These are phyloP conservation scores for Spilogale gracilis DNA, from an alignment of 2,113 vertebrate genomes.

Conservation along the genomic window DNA sequence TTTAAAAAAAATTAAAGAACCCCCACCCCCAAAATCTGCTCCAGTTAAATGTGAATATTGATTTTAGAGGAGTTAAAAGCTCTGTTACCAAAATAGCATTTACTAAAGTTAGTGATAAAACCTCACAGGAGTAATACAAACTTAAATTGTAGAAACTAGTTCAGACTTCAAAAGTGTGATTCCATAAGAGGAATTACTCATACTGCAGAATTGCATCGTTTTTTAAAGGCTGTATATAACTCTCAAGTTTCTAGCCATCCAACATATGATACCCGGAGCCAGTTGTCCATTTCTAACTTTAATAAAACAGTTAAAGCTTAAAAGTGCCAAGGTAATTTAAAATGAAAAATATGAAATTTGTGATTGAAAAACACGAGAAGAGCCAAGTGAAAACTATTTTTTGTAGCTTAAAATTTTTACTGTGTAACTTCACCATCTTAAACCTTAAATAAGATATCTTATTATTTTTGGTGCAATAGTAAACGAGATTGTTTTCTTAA, in stretches of 20 bases:
- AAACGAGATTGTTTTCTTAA: neutral
- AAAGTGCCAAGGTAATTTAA: slow-evolving; percentile 15
- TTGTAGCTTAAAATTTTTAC: slow-evolving; percentile 14
- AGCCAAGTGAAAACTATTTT: slow-evolving; percentile 29
- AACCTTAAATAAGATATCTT: neutral
- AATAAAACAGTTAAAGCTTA: slow-evolving; percentile 52
- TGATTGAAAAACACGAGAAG: neutral
- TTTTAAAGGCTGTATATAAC: neutral
- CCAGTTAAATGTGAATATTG: neutral
- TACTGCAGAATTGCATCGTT: neutral
- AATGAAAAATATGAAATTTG: neutral
- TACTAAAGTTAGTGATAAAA: slow-evolving; percentile 26
- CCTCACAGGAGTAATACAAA: neutral
- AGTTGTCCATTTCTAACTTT: slow-evolving; percentile 16
- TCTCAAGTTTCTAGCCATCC: neutral
- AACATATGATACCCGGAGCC: neutral
- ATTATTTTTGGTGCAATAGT: neutral
- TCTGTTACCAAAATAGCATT: neutral
- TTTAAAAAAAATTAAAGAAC: neutral
- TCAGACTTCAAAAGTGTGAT: slow-evolving; percentile 46
- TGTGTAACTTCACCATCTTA: neutral
- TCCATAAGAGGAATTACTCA: neutral
- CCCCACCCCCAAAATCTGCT: neutral
- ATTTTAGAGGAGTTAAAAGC: neutral
- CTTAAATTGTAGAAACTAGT: slow-evolving; percentile 55